Conservation (phyloP, 2,888 invertebrate species). For the Tachina fera region DNA sequence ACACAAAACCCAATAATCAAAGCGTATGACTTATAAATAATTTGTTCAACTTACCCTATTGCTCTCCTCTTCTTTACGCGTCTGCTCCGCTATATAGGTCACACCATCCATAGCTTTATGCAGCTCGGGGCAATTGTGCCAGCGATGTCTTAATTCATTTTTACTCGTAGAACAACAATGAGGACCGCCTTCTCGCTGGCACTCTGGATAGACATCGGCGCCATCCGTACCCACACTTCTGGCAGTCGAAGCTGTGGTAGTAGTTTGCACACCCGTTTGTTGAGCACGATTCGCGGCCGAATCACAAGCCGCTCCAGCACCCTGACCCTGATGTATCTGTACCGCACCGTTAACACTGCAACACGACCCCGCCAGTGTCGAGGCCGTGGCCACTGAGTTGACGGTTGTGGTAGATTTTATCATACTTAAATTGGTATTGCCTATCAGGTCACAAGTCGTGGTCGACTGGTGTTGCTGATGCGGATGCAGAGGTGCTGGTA, state of each 20-base stretch:
- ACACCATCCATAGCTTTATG: conserved; percentile 97
- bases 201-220: conserved; percentile 77
- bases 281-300: conserved; percentile 77
- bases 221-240: conserved; percentile 74
- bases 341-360: conserved; percentile 79
- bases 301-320: conserved; percentile 79
- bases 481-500: conserved; percentile 81
- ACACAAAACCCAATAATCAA: too few species aligned
- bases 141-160: conserved; percentile 86
- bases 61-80: conserved; percentile 95
- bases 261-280: conserved; percentile 62
- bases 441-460: conserved; percentile 82
- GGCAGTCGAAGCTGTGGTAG: conserved; percentile 54
- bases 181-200: conserved; percentile 83
- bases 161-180: conserved; percentile 84
- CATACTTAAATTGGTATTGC: conserved; percentile 81
- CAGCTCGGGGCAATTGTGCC: conserved; percentile 95
- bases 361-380: conserved; percentile 81
- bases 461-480: conserved; percentile 83
- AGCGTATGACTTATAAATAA: too few species aligned
- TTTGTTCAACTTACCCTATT: conserved; percentile 88
- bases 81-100: conserved; percentile 95
- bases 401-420: conserved; percentile 82
- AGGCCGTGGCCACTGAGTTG: conserved; percentile 81
- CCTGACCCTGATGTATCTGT: conserved; percentile 80